A percentile compares a stretch with the other conserved stretches of the same genome.
Evolutionary conservation across 2,888 invertebrate species (phyloP).

Genomic region (Sclerodermus sp.): DNA sequence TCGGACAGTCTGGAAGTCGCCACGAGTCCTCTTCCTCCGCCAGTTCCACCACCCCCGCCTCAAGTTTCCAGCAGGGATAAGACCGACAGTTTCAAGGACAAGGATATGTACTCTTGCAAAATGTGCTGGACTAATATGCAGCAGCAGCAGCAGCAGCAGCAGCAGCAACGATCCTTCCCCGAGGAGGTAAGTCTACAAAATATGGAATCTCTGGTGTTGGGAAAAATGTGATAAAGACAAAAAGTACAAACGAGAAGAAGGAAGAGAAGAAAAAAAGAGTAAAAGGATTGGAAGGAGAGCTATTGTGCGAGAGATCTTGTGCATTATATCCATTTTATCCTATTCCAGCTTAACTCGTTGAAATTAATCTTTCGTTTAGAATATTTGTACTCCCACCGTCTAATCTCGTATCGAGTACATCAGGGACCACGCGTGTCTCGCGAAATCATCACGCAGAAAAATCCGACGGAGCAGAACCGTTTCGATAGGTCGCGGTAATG

Average conservation of each 20-base stretch:
- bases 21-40: constrained; percentile 56
- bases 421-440: too few species aligned
- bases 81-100: constrained; percentile 41
- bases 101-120: constrained; percentile 51
- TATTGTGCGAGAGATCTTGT: too few species aligned
- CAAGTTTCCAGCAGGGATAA: constrained; percentile 38
- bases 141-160: too few species aligned
- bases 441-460: background rate
- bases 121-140: constrained; percentile 52
- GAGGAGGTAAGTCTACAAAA: constrained; percentile 50
- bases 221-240: too few species aligned
- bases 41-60: constrained; percentile 59
- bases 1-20: constrained; percentile 55
- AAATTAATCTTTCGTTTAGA: too few species aligned
- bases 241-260: too few species aligned
- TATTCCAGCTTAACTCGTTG: too few species aligned
- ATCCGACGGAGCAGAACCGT: constrained; percentile 2
- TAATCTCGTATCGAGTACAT: too few species aligned
- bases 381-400: too few species aligned
- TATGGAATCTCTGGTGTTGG: background rate
- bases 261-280: too few species aligned
- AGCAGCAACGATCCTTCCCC: constrained; percentile 41
- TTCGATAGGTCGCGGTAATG: background rate
- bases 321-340: too few species aligned
- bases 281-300: too few species aligned